A percentile compares a stretch with the other conserved stretches of the same genome.
These are phyloP conservation scores for Xanthia icteritia DNA, from an alignment of 2,888 invertebrate species.

Conservation along the genomic window DNA sequence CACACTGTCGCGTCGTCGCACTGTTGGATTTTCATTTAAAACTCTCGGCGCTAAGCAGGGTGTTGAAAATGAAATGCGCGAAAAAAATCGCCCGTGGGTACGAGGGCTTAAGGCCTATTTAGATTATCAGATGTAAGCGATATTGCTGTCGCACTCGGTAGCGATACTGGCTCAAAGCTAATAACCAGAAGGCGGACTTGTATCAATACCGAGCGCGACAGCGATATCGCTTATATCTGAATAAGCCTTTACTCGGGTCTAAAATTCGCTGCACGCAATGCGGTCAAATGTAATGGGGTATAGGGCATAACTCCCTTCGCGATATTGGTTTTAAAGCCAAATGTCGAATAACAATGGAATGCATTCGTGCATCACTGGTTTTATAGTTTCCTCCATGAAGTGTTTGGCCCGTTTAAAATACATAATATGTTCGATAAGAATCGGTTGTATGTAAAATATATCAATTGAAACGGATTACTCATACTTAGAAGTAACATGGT, in stretches of 20 bases:
- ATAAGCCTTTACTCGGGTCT: neutral
- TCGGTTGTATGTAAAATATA: slow-evolving; percentile 7
- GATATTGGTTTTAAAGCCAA: slow-evolving; percentile 1
- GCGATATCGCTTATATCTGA: no score
- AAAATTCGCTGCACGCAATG: neutral
- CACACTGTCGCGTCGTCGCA: no score
- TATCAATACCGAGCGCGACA: no score
- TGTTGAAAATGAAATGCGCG: neutral
- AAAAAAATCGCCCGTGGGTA: neutral
- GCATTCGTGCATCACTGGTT: slow-evolving; percentile 6
- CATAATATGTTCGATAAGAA: neutral
- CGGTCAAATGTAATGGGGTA: neutral
- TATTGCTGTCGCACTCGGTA: no score
- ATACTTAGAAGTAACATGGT: neutral
- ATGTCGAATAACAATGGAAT: neutral
- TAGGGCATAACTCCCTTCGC: neutral
- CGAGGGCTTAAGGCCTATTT: neutral
- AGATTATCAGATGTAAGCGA: no score
- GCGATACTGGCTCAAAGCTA: no score
- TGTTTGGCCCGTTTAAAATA: neutral
- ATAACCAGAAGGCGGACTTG: no score
- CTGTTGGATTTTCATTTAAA: no score
- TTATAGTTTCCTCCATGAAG: neutral
- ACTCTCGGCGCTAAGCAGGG: neutral
- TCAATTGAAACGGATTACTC: slow-evolving; percentile 2